These are phyloP conservation scores for Dreissena rostriformis DNA, from an alignment of 1,140 invertebrate species.

Conservation along the genomic window DNA sequence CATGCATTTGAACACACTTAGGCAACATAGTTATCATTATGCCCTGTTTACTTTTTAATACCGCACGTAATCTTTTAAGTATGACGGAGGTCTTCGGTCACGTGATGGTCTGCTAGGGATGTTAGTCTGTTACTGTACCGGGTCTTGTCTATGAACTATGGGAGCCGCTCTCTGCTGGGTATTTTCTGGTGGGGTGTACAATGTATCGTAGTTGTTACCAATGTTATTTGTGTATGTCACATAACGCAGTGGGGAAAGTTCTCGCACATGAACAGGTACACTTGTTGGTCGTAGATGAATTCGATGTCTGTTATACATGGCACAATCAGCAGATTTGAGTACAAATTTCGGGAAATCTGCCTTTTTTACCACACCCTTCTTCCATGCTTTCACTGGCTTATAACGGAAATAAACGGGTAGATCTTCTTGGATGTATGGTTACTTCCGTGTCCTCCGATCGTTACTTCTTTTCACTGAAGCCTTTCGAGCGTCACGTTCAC, in stretches of 20 bases:
- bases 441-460: constrained; percentile 26
- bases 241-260: background rate
- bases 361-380: constrained; percentile 11
- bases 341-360: constrained; percentile 10
- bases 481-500: constrained; percentile 22
- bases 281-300: constrained; percentile 30
- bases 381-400: constrained; percentile 24
- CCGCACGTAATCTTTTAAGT: constrained; percentile 12
- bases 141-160: background rate
- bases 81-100: background rate
- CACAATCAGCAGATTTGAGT: constrained; percentile 1
- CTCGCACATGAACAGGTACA: background rate
- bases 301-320: constrained; percentile 20
- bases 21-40: too few species aligned
- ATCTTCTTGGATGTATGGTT: constrained; percentile 1
- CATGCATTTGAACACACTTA: too few species aligned
- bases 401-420: constrained; percentile 53
- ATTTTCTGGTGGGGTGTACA: too few species aligned
- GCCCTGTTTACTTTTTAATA: background rate
- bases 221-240: too few species aligned
- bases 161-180: background rate
- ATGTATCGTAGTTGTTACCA: too few species aligned
- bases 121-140: background rate
- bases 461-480: constrained; percentile 31
- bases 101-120: background rate